Evolutionary conservation across 2,797 vertebrate genomes (phyloP).

Genomic region (Pogoniulus pusillus): DNA sequence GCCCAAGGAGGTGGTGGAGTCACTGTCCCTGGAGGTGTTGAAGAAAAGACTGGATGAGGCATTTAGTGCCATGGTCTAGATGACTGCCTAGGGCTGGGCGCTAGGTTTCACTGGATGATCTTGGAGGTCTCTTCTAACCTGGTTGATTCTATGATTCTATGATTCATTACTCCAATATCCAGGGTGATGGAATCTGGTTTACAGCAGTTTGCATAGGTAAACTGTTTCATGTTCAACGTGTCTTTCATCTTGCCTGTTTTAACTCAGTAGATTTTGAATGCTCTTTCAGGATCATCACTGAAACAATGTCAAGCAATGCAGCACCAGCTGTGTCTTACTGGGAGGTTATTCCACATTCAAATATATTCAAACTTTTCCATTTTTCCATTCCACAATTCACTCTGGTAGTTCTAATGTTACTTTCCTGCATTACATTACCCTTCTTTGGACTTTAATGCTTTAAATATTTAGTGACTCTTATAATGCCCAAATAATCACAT

Average conservation of each 20-base stretch:
- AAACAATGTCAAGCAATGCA: neutral
- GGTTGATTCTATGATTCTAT: no score
- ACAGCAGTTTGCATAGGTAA: neutral
- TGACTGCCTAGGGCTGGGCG: no score
- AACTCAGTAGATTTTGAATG: neutral
- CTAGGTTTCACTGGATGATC: no score
- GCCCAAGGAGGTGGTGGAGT: no score
- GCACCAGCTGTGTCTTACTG: neutral
- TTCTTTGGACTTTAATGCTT: neutral
- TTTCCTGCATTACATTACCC: slow-evolving; percentile 8
- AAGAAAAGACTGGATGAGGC: no score
- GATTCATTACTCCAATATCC: neutral
- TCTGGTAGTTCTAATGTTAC: slow-evolving; percentile 1
- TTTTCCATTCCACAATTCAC: slow-evolving; percentile 28
- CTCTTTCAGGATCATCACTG: neutral
- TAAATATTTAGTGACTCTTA: slow-evolving; percentile 17
- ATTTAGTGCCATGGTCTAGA: no score
- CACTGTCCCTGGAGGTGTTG: no score
- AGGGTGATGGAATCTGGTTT: neutral
- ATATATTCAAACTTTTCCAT: slow-evolving; percentile 1
- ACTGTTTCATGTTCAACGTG: neutral
- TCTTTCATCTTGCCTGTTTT: neutral
- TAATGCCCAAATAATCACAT: slow-evolving; percentile 1
- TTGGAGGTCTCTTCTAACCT: no score
- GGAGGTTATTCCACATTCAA: neutral